These are phyloP conservation scores for Caenorhabditis plicata DNA, from an alignment of 2,888 invertebrate genomes.

Conservation along the genomic window DNA sequence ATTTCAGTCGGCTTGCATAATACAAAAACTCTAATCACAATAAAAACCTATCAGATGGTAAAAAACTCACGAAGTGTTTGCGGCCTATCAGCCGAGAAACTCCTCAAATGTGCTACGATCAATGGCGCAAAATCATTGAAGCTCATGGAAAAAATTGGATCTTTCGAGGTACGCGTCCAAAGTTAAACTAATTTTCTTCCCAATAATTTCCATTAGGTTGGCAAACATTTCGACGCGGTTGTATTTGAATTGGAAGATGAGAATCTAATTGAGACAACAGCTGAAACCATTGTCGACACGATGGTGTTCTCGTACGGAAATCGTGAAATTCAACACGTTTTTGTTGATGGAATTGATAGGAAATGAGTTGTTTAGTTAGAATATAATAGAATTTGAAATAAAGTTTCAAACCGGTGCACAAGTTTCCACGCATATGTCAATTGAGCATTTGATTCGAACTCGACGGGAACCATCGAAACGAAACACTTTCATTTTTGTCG, in stretches of 20 bases:
- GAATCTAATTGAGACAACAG: conserved; percentile 15
- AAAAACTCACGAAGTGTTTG: conserved; percentile 56
- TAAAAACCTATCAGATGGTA: conserved; percentile 47
- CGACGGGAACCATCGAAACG: conserved; percentile 64
- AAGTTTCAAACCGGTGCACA: conserved; percentile 49
- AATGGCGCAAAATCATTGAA: conserved; percentile 57
- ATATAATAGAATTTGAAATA: conserved; percentile 2
- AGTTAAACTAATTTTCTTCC: conserved; percentile 5
- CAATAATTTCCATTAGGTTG: conserved; percentile 24
- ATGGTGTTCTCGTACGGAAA: conserved; percentile 59
- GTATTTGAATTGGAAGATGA: conserved; percentile 41
- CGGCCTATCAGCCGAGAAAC: conserved; percentile 44
- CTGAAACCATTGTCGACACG: conserved; percentile 48
- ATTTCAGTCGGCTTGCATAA: too few species aligned
- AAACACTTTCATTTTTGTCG: conserved; percentile 61
- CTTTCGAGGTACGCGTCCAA: conserved; percentile 30
- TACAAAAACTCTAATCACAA: too few species aligned
- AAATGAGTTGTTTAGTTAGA: too few species aligned
- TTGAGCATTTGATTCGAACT: conserved; percentile 59
- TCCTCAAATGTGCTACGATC: conserved; percentile 51
- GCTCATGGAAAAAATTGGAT: conserved; percentile 37
- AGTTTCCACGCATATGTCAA: conserved; percentile 61
- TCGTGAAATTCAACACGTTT: conserved; percentile 52
- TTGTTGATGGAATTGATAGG: conserved; percentile 44
- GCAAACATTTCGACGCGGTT: conserved; percentile 56